Conservation (phyloP, 2,888 invertebrate species). For the Oithona nana region DNA sequence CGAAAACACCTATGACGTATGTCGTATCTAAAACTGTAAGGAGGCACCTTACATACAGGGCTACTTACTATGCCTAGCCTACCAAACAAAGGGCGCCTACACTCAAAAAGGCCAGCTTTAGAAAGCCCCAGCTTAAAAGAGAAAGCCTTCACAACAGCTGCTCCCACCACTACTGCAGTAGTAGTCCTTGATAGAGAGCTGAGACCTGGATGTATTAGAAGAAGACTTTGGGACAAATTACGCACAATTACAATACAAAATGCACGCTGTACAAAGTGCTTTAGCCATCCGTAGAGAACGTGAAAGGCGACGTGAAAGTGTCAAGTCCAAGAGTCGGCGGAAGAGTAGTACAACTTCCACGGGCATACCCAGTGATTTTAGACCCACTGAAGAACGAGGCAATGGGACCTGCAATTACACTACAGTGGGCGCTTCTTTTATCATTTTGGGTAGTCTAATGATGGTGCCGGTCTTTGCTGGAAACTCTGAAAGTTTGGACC, state of each 20-base stretch:
- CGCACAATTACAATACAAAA: too few relatives aligned
- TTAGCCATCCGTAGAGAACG: slow-evolving; percentile 79
- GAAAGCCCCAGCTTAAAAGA: background rate
- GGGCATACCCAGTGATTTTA: slow-evolving; percentile 31
- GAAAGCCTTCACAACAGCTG: background rate
- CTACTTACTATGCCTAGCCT: too few relatives aligned
- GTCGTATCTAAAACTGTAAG: too few relatives aligned
- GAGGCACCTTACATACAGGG: too few relatives aligned
- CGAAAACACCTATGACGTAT: too few relatives aligned
- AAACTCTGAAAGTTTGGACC: background rate
- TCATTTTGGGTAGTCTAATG: background rate
- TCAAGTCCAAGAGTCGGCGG: slow-evolving; percentile 48
- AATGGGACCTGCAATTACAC: background rate
- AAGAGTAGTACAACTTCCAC: slow-evolving; percentile 49
- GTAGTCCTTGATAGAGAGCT: too few relatives aligned
- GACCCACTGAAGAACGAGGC: background rate
- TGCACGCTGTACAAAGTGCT: slow-evolving; percentile 58
- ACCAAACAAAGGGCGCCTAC: background rate
- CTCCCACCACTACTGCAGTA: too few relatives aligned
- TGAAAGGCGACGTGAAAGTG: slow-evolving; percentile 56
- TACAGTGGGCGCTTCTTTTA: background rate
- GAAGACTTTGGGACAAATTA: too few relatives aligned
- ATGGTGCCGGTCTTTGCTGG: background rate
- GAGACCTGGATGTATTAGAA: too few relatives aligned
- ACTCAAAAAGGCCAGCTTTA: background rate